phyloP scores from a whole-genome alignment of 1,140 invertebrate species.

The Argopecten irradians region DNA sequence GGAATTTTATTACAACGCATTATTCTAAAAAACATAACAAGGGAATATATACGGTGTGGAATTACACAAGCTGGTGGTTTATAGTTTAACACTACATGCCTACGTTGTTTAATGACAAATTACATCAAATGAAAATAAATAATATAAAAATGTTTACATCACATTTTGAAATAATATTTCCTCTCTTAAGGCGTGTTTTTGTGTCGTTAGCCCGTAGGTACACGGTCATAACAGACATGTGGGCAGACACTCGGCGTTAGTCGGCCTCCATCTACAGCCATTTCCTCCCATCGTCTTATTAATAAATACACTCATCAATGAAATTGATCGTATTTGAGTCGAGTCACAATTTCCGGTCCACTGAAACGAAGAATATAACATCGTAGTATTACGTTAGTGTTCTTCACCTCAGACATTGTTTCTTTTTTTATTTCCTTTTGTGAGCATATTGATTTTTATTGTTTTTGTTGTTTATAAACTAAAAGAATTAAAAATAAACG shows the following conservation, averaged over 20 bases:
- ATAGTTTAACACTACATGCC: neutral
- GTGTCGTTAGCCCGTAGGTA: neutral
- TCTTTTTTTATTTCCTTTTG: neutral
- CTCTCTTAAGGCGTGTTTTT: neutral
- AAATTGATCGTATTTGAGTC: neutral
- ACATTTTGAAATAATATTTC: constrained; percentile 19
- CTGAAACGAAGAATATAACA: neutral
- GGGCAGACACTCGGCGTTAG: neutral
- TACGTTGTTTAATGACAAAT: neutral
- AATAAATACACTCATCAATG: neutral
- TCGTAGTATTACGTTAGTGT: too few species aligned
- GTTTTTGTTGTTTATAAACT: neutral
- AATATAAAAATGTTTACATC: constrained; percentile 23
- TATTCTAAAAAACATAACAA: neutral
- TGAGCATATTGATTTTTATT: neutral
- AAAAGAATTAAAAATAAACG: neutral
- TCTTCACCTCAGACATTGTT: too few species aligned
- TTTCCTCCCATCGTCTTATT: neutral
- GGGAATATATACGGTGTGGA: neutral
- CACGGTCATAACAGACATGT: neutral
- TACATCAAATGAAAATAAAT: constrained; percentile 18
- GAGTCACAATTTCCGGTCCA: constrained; percentile 1
- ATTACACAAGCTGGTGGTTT: neutral
- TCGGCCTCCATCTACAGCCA: neutral
- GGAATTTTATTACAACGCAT: neutral